phyloP scores from a whole-genome alignment of 1,140 invertebrate genomes.

The Plectrocnemia conspersa region DNA sequence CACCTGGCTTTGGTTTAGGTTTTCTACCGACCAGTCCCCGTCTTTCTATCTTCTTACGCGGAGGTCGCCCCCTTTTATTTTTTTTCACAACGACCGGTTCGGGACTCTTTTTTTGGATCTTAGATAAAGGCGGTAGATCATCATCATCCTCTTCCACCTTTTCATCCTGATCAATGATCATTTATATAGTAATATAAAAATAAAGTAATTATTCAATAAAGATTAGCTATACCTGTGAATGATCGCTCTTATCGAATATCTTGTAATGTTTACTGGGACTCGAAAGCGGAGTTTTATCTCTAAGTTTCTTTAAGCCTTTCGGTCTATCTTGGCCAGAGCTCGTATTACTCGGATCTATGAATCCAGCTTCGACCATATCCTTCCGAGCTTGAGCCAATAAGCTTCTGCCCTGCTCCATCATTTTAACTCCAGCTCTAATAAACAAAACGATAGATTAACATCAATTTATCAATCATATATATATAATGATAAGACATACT shows the following conservation, averaged over 20 bases:
- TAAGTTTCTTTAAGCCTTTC: conserved; percentile 30
- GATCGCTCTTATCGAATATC: conserved; percentile 2
- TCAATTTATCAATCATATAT: conserved; percentile 7
- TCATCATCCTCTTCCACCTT: too few species aligned
- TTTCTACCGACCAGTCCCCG: conserved; percentile 13
- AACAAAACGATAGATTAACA: conserved; percentile 34
- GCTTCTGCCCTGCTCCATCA: conserved; percentile 77
- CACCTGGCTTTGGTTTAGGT: conserved; percentile 5
- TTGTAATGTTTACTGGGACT: conserved; percentile 22
- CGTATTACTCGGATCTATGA: conserved; percentile 37
- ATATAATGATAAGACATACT: conserved; percentile 40
- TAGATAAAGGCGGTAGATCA: too few species aligned
- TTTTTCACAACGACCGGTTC: conserved; percentile 36
- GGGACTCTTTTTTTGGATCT: conserved; percentile 25
- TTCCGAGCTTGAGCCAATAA: conserved; percentile 73
- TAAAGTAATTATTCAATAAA: not conserved
- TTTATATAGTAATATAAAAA: too few species aligned
- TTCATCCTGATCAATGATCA: too few species aligned
- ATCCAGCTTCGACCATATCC: conserved; percentile 65
- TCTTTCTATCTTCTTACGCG: conserved; percentile 29
- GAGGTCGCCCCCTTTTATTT: conserved; percentile 27
- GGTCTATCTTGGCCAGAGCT: conserved; percentile 15
- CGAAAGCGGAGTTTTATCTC: conserved; percentile 4
- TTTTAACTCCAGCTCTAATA: conserved; percentile 76
- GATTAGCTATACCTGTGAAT: not conserved